These are phyloP conservation scores for Rattus norvegicus DNA, from an alignment of 2,113 vertebrate genomes.

Conservation along the genomic window GRCr8 NC_086037.1:54809501-54810000, in stretches of 20 bases:
- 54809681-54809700: constrained; percentile 1
- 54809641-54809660: not conserved
- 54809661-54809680: not conserved
- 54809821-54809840: not conserved
- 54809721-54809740: constrained; percentile 19
- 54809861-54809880: not conserved
- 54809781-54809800: constrained; percentile 28
- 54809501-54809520: constrained; percentile 7
- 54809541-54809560: not conserved
- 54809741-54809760: constrained; percentile 39
- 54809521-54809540: constrained; percentile 18
- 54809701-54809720: constrained; percentile 44
- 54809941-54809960: not conserved
- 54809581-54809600: not conserved
- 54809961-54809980: too few species aligned
- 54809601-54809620: not conserved
- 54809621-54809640: constrained; percentile 18
- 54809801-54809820: constrained; percentile 11
- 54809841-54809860: not conserved
- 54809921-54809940: not conserved
- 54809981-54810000: not conserved
- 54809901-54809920: not conserved
- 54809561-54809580: constrained; percentile 30
- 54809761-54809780: constrained; percentile 28
- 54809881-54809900: not conserved